phyloP scores from a whole-genome alignment of 2,797 vertebrate genomes.

The Melopsittacus undulatus region DNA sequence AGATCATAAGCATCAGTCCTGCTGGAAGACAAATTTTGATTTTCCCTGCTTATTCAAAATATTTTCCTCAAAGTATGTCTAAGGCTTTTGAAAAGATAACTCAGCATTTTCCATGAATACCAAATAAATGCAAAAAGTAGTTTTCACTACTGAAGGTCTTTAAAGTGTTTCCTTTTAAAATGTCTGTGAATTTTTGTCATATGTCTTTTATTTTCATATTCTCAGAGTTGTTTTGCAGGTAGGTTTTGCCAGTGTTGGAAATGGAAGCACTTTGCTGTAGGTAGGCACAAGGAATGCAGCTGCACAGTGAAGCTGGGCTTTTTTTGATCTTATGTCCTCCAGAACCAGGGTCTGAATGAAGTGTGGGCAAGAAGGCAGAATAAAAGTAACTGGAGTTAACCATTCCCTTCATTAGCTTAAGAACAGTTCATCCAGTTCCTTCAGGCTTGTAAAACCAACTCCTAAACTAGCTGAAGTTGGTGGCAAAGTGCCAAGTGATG shows the following conservation, averaged over 20 bases:
- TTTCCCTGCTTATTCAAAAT: not conserved
- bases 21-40: not conserved
- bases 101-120: not conserved
- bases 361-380: not conserved
- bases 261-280: not conserved
- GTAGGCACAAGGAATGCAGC: not conserved
- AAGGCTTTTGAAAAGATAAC: not conserved
- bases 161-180: not conserved
- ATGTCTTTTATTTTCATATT: not conserved
- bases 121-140: not conserved
- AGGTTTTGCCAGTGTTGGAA: not conserved
- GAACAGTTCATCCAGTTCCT: not conserved
- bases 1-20: not conserved
- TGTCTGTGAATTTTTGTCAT: not conserved
- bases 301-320: not conserved
- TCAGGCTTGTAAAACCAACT: not conserved
- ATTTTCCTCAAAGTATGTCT: not conserved
- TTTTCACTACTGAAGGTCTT: not conserved
- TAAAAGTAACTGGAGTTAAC: not conserved
- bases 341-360: not conserved
- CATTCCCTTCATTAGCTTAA: not conserved
- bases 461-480: not conserved
- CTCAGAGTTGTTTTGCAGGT: not conserved
- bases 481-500: not conserved
- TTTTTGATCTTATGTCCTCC: not conserved